Conservation (phyloP, 1,140 invertebrate genomes). For the Lutraria rhynchaena region DNA sequence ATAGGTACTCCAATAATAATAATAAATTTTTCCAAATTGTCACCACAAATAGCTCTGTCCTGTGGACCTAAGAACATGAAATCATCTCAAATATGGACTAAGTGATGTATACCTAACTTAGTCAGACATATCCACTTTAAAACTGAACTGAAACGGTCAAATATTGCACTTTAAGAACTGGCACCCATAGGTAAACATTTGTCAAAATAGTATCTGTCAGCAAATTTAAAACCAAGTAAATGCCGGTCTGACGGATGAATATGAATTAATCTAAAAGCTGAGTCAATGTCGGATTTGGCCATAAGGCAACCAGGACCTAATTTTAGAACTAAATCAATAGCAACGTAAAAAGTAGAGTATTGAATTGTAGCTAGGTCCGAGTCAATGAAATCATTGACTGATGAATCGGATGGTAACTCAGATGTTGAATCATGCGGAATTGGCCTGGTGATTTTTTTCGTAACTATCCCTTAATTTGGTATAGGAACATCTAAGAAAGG, state of each 20-base stretch:
- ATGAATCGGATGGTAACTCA: too few species aligned
- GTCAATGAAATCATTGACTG: slow-evolving; percentile 23
- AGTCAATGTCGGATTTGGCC: slow-evolving; percentile 45
- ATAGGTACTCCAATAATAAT: slow-evolving; percentile 30
- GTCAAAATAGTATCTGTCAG: too few species aligned
- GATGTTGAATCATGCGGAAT: too few species aligned
- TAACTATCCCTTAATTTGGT: too few species aligned
- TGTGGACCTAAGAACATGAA: slow-evolving; percentile 9
- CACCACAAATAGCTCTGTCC: not conserved
- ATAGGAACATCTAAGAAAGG: too few species aligned
- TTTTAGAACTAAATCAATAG: slow-evolving; percentile 19
- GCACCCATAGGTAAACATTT: slow-evolving; percentile 1
- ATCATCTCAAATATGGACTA: slow-evolving; percentile 29
- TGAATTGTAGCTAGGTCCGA: slow-evolving; percentile 7
- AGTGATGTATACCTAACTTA: not conserved
- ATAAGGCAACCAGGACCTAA: slow-evolving; percentile 17
- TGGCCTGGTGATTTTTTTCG: too few species aligned
- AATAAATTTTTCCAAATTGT: not conserved
- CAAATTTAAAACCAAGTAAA: slow-evolving; percentile 21
- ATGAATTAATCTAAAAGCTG: slow-evolving; percentile 42
- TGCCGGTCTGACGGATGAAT: slow-evolving; percentile 24
- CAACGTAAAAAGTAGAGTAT: slow-evolving; percentile 30
- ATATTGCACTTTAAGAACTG: slow-evolving; percentile 32
- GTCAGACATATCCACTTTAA: slow-evolving; percentile 6
- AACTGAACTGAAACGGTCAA: slow-evolving; percentile 55